phyloP scores from a whole-genome alignment of 2,797 vertebrate genomes.

The Myoxocephalus aenaeus region DNA sequence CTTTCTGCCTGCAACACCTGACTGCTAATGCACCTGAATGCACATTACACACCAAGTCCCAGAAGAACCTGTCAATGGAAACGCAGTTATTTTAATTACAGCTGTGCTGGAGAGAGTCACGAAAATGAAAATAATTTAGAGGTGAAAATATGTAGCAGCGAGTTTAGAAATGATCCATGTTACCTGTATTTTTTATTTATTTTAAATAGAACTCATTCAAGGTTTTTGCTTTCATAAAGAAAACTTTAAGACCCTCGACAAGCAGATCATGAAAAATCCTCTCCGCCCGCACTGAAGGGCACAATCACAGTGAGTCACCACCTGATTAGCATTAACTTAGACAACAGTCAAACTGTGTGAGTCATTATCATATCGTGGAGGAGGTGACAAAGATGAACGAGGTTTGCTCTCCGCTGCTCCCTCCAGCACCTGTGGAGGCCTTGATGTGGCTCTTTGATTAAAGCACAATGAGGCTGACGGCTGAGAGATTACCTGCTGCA shows the following conservation, averaged over 20 bases:
- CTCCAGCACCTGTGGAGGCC: constrained; percentile 55
- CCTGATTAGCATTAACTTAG: constrained; percentile 64
- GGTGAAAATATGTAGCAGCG: constrained; percentile 6
- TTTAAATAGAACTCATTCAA: neutral
- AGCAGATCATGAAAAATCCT: constrained; percentile 57
- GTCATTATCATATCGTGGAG: constrained; percentile 59
- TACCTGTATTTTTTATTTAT: neutral
- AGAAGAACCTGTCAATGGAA: constrained; percentile 66
- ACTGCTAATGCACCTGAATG: constrained; percentile 54
- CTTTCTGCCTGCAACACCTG: constrained; percentile 71
- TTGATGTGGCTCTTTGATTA: constrained; percentile 67
- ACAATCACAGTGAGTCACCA: constrained; percentile 50
- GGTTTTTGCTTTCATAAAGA: constrained; percentile 19
- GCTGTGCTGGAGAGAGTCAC: constrained; percentile 16
- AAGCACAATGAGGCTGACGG: constrained; percentile 57
- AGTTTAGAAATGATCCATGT: neutral
- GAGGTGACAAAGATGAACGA: constrained; percentile 68
- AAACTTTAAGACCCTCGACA: constrained; percentile 32
- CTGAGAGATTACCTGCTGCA: constrained; percentile 48
- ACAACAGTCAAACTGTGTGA: constrained; percentile 61
- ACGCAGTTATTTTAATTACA: constrained; percentile 73
- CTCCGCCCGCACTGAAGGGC: constrained; percentile 62
- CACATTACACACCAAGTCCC: constrained; percentile 67
- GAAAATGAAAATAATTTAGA: constrained; percentile 24
- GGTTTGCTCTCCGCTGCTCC: constrained; percentile 57